Evolutionary conservation across 1,140 invertebrate genomes (phyloP).

Genomic region (Bradynema listronoti): DNA sequence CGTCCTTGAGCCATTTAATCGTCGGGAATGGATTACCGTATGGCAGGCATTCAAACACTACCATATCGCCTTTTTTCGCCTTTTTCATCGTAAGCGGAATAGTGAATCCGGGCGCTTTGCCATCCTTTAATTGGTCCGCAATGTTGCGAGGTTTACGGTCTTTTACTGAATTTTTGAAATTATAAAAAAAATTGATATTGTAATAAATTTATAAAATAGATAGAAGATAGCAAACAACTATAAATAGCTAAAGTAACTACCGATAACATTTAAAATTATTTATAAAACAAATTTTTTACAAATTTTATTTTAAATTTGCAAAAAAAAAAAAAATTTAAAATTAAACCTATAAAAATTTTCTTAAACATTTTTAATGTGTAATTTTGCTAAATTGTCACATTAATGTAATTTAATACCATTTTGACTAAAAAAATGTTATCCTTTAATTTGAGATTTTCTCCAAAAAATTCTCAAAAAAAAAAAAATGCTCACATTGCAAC

Average conservation of each 20-base stretch:
- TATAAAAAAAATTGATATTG: neutral
- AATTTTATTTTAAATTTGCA: too few relatives aligned
- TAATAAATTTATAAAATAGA: too few relatives aligned
- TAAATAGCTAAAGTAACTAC: too few relatives aligned
- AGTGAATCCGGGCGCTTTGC: conserved; percentile 54
- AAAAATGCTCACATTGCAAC: conserved; percentile 16
- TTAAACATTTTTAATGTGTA: neutral
- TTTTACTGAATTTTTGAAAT: conserved; percentile 42
- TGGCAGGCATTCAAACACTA: conserved; percentile 56
- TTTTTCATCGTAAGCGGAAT: conserved; percentile 50
- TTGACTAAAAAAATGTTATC: too few relatives aligned
- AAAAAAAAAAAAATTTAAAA: neutral
- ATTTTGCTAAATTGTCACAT: too few relatives aligned
- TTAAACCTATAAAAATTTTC: neutral
- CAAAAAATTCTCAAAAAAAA: too few relatives aligned
- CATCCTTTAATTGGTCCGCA: conserved; percentile 37
- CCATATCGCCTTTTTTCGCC: conserved; percentile 48
- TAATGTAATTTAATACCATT: too few relatives aligned
- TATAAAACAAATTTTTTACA: too few relatives aligned
- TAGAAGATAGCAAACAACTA: too few relatives aligned
- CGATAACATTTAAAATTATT: too few relatives aligned
- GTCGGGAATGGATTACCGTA: conserved; percentile 54
- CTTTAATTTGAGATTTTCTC: too few relatives aligned
- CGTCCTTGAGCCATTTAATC: conserved; percentile 56
- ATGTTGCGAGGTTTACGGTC: conserved; percentile 37